Evolutionary conservation across 2,888 invertebrate species (phyloP).

Genomic region (Mimachlamys varia): DNA sequence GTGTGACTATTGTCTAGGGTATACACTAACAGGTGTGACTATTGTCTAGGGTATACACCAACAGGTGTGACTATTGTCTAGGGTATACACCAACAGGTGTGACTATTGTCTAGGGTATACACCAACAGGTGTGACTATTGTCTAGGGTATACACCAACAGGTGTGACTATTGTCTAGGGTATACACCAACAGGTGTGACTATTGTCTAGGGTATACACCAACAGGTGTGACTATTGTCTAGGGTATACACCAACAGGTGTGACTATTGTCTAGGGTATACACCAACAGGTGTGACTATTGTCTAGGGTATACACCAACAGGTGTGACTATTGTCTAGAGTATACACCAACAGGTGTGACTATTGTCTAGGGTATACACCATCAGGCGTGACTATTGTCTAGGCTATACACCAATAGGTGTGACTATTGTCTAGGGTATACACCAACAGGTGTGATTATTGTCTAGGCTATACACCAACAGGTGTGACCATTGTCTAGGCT

Average conservation of each 20-base stretch:
- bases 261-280: constrained; percentile 48
- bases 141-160: constrained; percentile 53
- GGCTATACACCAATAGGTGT: constrained; percentile 76
- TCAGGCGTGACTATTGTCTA: constrained; percentile 92
- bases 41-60: constrained; percentile 55
- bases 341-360: neutral
- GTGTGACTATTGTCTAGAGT: no score
- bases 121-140: no score
- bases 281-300: no score
- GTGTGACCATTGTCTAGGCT: no score
- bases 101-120: constrained; percentile 48
- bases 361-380: constrained; percentile 70
- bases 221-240: constrained; percentile 48
- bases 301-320: constrained; percentile 53
- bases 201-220: constrained; percentile 50
- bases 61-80: constrained; percentile 48
- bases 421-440: no score
- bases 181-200: neutral
- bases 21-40: no score
- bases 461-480: constrained; percentile 55
- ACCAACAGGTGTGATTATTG: no score
- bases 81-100: constrained; percentile 35
- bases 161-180: constrained; percentile 48
- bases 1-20: no score
- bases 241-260: constrained; percentile 35